Percentiles rank a stretch among this genome's conserved stretches.
phyloP scores from a whole-genome alignment of 92 coral and sea anemone genomes.

The Galaxea fascicularis region DNA sequence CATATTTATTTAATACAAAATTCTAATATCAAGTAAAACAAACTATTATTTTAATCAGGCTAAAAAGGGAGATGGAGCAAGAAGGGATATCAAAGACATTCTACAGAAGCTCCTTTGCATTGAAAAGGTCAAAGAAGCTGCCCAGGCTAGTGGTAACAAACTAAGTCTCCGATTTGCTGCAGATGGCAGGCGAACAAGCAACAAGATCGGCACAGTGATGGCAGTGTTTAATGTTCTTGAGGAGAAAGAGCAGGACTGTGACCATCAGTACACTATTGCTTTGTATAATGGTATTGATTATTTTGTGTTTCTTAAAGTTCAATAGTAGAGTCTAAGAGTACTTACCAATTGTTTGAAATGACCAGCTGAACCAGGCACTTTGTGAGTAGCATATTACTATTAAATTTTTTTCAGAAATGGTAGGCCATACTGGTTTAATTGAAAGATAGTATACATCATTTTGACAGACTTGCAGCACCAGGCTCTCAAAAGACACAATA shows the following conservation, averaged over 20 bases:
- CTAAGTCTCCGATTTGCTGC: slow-evolving; percentile 66
- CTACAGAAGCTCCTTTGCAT: slow-evolving; percentile 13
- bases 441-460: too few relatives aligned
- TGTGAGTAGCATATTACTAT: too few relatives aligned
- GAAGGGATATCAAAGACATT: neutral
- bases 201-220: slow-evolving; percentile 65
- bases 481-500: too few relatives aligned
- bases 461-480: too few relatives aligned
- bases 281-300: slow-evolving; percentile 63
- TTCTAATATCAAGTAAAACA: too few relatives aligned
- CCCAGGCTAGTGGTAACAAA: slow-evolving; percentile 14
- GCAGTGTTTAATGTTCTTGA: slow-evolving; percentile 63
- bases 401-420: neutral
- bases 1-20: too few relatives aligned
- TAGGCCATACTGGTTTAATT: neutral
- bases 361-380: too few relatives aligned
- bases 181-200: slow-evolving; percentile 64
- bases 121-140: neutral
- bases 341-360: too few relatives aligned
- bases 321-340: neutral
- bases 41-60: too few relatives aligned
- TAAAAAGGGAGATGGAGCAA: too few relatives aligned
- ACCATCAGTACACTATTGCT: slow-evolving; percentile 66
- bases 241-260: slow-evolving; percentile 39
- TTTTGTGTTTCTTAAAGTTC: too few relatives aligned